These are phyloP conservation scores for Desoria tigrina DNA, from an alignment of 2,888 invertebrate genomes.

Conservation along the genomic window DNA sequence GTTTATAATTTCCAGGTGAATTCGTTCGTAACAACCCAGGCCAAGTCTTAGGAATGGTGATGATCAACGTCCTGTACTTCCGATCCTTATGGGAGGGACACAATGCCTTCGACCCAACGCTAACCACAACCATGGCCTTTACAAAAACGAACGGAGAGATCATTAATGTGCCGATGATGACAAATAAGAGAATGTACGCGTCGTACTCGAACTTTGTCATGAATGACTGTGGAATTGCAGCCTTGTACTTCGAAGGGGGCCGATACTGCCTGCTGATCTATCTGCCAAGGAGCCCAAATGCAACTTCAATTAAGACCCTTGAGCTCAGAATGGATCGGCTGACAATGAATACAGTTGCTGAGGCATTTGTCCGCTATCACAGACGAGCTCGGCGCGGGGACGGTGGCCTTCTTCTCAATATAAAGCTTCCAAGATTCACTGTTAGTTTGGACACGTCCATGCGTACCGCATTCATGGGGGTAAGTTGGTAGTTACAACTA, in stretches of 20 bases:
- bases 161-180: neutral
- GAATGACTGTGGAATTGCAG: neutral
- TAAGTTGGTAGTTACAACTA: too few relatives aligned
- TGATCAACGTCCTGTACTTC: neutral
- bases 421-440: neutral
- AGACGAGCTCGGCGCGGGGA: neutral
- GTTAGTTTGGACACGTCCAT: neutral
- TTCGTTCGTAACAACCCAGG: too few relatives aligned
- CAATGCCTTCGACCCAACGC: neutral
- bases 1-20: too few relatives aligned
- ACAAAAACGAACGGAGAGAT: neutral
- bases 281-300: too few relatives aligned
- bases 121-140: neutral
- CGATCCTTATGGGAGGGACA: neutral
- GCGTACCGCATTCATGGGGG: neutral
- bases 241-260: neutral
- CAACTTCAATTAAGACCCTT: too few relatives aligned
- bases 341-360: neutral
- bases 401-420: neutral
- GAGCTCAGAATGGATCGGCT: too few relatives aligned
- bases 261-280: too few relatives aligned
- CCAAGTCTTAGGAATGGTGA: neutral
- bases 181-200: neutral
- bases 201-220: neutral
- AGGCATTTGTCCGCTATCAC: neutral